Evolutionary conservation across 2,888 invertebrate species (phyloP).

Genomic region (Nesidiocoris tenuis): DNA sequence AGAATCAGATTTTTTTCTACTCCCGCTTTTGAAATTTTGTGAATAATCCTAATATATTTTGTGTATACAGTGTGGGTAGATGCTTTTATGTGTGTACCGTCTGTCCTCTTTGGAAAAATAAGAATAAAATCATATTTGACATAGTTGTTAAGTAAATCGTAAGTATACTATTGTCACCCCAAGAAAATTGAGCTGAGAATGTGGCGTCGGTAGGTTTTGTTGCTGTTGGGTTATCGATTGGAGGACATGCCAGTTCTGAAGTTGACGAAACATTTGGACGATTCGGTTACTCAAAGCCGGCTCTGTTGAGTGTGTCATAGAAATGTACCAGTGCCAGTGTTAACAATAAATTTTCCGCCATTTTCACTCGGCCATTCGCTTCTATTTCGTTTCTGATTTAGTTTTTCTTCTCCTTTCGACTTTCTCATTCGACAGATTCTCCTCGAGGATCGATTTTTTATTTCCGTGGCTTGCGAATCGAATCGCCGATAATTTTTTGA

Average conservation of each 20-base stretch:
- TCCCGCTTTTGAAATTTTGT: constrained; percentile 10
- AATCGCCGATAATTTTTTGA: no score
- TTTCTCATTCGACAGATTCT: no score
- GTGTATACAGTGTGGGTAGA: constrained; percentile 43
- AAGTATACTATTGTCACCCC: constrained; percentile 36
- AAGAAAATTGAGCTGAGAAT: constrained; percentile 33
- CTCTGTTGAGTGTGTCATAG: background rate
- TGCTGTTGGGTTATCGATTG: background rate
- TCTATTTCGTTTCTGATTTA: no score
- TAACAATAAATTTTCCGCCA: no score
- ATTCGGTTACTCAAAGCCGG: background rate
- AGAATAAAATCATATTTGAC: constrained; percentile 22
- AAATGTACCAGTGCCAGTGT: background rate
- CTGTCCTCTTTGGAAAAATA: constrained; percentile 20
- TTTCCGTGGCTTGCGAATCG: no score
- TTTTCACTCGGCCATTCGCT: background rate
- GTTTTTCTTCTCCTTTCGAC: no score
- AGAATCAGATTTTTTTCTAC: background rate
- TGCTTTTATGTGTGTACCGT: constrained; percentile 43
- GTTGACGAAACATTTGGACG: background rate
- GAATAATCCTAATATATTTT: constrained; percentile 42
- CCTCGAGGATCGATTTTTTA: no score
- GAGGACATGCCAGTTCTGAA: background rate
- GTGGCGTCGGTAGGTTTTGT: background rate
- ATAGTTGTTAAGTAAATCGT: constrained; percentile 27